Percentiles rank a stretch among this genome's conserved stretches.
These are phyloP conservation scores for Ceratosolen fusciceps DNA, from an alignment of 1,140 invertebrate genomes.

Conservation along the genomic window DNA sequence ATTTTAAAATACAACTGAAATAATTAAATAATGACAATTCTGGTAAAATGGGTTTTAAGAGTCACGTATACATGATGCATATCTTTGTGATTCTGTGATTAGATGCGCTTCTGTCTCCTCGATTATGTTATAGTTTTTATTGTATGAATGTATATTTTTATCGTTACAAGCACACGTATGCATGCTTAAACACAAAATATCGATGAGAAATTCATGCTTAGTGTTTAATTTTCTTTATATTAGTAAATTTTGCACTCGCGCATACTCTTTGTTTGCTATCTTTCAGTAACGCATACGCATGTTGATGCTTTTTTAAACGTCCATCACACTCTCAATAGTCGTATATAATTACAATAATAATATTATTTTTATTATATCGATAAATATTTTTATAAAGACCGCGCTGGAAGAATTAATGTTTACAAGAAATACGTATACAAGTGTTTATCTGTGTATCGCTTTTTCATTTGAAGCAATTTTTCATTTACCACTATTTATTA, in stretches of 20 bases:
- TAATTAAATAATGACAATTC: conserved; percentile 74
- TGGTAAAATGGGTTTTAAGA: conserved; percentile 73
- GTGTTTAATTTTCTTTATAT: conserved; percentile 54
- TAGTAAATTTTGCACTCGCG: conserved; percentile 34
- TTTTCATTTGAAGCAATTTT: conserved; percentile 54
- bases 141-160: conserved; percentile 40
- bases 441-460: conserved; percentile 60
- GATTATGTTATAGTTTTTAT: conserved; percentile 49
- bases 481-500: conserved; percentile 38
- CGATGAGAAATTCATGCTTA: conserved; percentile 48
- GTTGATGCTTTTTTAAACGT: conserved; percentile 14
- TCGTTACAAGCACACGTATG: conserved; percentile 47
- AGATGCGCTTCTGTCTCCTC: conserved; percentile 56
- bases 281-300: conserved; percentile 48
- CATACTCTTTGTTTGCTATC: conserved; percentile 7
- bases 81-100: conserved; percentile 68
- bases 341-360: conserved; percentile 72
- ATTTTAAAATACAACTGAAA: conserved; percentile 74
- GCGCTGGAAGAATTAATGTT: conserved; percentile 73
- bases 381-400: conserved; percentile 72
- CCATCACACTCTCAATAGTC: conserved; percentile 63
- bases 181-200: conserved; percentile 45
- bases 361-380: conserved; percentile 71
- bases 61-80: conserved; percentile 73
- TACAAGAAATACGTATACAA: conserved; percentile 74